Percentiles rank a stretch among this genome's conserved stretches.
phyloP scores from a whole-genome alignment of 2,797 vertebrate species.

The Pelobates cultripes region DNA sequence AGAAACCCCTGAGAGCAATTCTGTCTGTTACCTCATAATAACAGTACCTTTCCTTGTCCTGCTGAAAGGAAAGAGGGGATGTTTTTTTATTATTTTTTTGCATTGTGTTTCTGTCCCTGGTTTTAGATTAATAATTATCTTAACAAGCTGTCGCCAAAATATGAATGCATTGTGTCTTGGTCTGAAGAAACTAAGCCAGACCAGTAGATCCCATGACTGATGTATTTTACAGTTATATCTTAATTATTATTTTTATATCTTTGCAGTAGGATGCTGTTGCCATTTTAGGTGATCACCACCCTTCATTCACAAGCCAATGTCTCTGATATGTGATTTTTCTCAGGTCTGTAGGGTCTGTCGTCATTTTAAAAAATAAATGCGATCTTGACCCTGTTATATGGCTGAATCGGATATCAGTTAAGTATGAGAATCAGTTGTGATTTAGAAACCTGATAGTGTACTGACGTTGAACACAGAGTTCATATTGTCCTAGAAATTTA shows the following conservation, averaged over 20 bases:
- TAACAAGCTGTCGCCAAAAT: slow-evolving; percentile 30
- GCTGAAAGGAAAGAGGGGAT: background rate
- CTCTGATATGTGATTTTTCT: too few relatives aligned
- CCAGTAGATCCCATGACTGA: background rate
- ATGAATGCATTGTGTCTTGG: slow-evolving; percentile 13
- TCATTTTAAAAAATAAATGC: too few relatives aligned
- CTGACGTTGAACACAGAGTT: too few relatives aligned
- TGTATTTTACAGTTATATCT: slow-evolving; percentile 14
- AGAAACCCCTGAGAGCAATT: slow-evolving; percentile 51
- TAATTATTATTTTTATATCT: slow-evolving; percentile 21
- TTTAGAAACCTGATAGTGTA: too few relatives aligned
- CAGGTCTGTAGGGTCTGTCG: too few relatives aligned
- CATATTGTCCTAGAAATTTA: background rate
- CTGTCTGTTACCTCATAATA: slow-evolving; percentile 52
- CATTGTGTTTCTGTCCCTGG: slow-evolving; percentile 1
- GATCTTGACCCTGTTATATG: too few relatives aligned
- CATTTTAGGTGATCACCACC: too few relatives aligned
- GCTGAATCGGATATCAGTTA: too few relatives aligned
- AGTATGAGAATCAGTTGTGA: too few relatives aligned
- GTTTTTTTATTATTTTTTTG: slow-evolving; percentile 4
- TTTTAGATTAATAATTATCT: slow-evolving; percentile 8
- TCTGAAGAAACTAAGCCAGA: slow-evolving; percentile 6
- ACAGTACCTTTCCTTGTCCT: slow-evolving; percentile 30
- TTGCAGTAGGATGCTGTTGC: slow-evolving; percentile 15
- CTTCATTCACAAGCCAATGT: too few relatives aligned